Conservation (phyloP, 2,888 invertebrate genomes). For the Malthinus seriepunctatus region DNA sequence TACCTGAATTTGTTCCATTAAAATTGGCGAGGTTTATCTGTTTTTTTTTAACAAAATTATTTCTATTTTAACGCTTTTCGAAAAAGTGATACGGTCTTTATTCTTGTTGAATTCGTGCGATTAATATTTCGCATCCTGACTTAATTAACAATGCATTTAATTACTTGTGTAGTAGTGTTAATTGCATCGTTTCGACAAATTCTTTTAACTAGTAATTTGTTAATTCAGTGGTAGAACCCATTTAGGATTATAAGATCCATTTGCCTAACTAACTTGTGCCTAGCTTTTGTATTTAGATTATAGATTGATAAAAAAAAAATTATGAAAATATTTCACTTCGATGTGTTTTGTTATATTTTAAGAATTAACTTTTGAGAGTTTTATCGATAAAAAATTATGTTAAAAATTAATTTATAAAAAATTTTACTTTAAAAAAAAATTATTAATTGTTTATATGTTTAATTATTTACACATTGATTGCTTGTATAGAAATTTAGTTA, state of each 20-base stretch:
- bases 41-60: not conserved
- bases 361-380: slow-evolving; percentile 3
- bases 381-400: slow-evolving; percentile 2
- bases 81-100: no score
- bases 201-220: slow-evolving; percentile 5
- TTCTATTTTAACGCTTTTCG: no score
- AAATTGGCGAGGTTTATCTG: slow-evolving; percentile 4
- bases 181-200: not conserved
- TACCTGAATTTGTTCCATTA: slow-evolving; percentile 2
- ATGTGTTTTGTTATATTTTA: slow-evolving; percentile 14
- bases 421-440: not conserved
- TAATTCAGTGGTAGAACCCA: not conserved
- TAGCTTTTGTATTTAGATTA: slow-evolving; percentile 46
- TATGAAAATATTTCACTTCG: slow-evolving; percentile 2
- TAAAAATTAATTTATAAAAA: slow-evolving; percentile 1
- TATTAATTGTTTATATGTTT: not conserved
- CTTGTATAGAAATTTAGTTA: no score
- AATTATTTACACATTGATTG: slow-evolving; percentile 2
- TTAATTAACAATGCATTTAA: not conserved
- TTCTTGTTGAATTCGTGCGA: no score
- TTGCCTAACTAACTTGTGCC: slow-evolving; percentile 46
- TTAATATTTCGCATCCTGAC: no score
- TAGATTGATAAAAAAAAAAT: slow-evolving; percentile 30
- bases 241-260: slow-evolving; percentile 9
- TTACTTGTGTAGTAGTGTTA: not conserved